These are phyloP conservation scores for Todus mexicanus DNA, from an alignment of 2,797 vertebrate genomes.

Conservation along the genomic window DNA sequence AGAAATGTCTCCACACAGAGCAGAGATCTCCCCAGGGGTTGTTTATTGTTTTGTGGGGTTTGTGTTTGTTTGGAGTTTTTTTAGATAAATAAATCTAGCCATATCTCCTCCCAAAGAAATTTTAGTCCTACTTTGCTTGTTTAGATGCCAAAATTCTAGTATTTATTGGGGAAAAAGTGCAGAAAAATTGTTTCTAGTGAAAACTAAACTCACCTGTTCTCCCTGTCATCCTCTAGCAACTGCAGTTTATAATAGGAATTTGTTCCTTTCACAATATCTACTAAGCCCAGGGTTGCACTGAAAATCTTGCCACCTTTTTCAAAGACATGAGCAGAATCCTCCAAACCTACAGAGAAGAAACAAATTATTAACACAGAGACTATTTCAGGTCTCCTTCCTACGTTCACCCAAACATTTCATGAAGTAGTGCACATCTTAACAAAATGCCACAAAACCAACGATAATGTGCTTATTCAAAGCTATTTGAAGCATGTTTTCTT, in stretches of 20 bases:
- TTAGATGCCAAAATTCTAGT: not conserved
- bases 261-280: conserved; percentile 93
- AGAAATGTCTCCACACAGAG: not conserved
- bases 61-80: accelerated
- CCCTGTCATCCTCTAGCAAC: conserved; percentile 92
- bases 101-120: not conserved
- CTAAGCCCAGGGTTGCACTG: conserved; percentile 93
- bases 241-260: conserved; percentile 99
- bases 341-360: conserved; percentile 79
- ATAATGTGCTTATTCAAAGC: not conserved
- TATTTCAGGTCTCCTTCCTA: not conserved
- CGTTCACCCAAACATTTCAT: not conserved
- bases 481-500: not conserved
- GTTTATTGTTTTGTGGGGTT: not conserved
- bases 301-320: conserved; percentile 95
- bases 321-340: conserved; percentile 93
- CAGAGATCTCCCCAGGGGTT: not conserved
- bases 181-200: not conserved
- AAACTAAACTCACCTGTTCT: conserved; percentile 81
- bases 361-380: not conserved
- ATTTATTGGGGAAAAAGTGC: not conserved
- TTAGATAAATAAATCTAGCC: not conserved
- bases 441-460: not conserved
- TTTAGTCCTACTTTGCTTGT: not conserved
- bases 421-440: not conserved